Evolutionary conservation across 1,140 invertebrate genomes (phyloP), one percentile per base, ranked within the genome.

Genomic region (Diachasma alloeum): DNA sequence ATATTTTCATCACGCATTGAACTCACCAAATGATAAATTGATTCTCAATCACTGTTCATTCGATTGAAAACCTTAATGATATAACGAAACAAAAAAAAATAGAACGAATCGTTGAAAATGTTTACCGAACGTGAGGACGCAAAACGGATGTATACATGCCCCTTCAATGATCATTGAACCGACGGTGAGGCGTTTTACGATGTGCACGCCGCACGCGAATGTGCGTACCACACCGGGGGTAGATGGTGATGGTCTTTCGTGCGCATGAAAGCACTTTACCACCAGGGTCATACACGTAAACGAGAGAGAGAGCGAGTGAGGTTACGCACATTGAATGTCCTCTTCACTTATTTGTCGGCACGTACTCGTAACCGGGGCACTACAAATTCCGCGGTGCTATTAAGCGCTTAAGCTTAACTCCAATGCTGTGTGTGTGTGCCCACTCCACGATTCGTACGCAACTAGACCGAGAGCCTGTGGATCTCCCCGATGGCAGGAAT

Each of bases 271-370:
- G 72, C 22, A 48, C 42, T 63, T 63, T 39, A 48, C 59, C 59
- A 26, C 13, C 59, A 63, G 22, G 22, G 59, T 63, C 63, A 63
- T 39, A 74, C 15, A 39, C 72, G 19, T 42, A 70, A 42, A 70
- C 15, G 36, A 37, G 42, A 10, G 31, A 42, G 8, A 6, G 67
- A 70, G 26, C 6, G 26, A 26, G n/a, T 11, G 17, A 31, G 42
- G 19, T 11, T 15, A 31, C 59, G 19, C 22, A 31, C 19, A 63
- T 26, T 53, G 59, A 9, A 66, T 24, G 44, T 76, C 70, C 42
- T 76, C 48, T 70, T 76, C 70, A 76, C 74, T 76, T 76, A 76
- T 76, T 76, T 76, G 70, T 76, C 67, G 70, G 67, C 67, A 76
- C 74, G 74, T 76, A 48, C 74, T 39, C 56, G 59, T 70, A 70